phyloP scores from a whole-genome alignment of 2,797 vertebrate genomes.

The Aplochiton taeniatus region DNA sequence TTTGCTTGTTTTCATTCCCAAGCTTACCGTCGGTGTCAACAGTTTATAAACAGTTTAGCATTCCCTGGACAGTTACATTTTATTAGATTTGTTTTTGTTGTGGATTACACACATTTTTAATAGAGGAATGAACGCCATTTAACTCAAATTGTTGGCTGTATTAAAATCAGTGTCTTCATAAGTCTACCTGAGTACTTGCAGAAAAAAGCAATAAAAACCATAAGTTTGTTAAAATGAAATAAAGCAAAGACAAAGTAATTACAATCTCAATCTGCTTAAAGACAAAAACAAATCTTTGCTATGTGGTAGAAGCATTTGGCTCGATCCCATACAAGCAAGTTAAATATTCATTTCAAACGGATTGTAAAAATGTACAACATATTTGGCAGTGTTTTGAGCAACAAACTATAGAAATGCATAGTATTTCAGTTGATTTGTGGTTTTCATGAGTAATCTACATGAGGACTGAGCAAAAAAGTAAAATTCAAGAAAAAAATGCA shows the following conservation, averaged over 20 bases:
- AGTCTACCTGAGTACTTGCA: slow-evolving; percentile 24
- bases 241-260: no score
- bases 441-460: neutral
- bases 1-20: neutral
- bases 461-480: neutral
- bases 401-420: slow-evolving; percentile 9
- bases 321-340: neutral
- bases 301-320: neutral
- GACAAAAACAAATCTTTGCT: no score
- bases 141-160: no score
- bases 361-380: neutral
- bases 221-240: no score
- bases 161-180: slow-evolving; percentile 7
- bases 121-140: no score
- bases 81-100: no score
- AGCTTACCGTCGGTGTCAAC: neutral
- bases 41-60: neutral
- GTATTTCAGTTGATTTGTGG: neutral
- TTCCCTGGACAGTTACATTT: neutral
- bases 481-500: neutral
- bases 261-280: no score
- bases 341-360: neutral
- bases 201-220: no score
- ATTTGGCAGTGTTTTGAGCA: slow-evolving; percentile 10
- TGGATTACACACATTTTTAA: no score